Evolutionary conservation across 1,140 invertebrate genomes (phyloP), one percentile per base, ranked within the genome.

Genomic region (Drosophila pachea): DNA sequence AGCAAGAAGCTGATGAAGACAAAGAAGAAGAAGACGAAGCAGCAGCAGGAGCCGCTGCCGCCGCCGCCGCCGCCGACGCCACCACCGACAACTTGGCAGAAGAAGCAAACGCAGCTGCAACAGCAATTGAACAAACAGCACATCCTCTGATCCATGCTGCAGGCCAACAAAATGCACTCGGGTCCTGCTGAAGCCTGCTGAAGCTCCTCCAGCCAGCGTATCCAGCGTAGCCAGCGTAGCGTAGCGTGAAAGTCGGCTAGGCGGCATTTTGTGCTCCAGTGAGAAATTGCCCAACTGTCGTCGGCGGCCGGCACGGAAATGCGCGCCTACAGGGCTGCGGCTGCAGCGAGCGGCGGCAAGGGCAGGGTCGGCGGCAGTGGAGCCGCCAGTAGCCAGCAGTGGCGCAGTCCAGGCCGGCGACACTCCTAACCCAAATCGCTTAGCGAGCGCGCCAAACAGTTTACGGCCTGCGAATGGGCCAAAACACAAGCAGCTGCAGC

Each of bases 361-460:
- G 47, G 12, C 40, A 11, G 14, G 4, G 40, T 43, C 40, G 40
- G 14, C 40, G 40, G 40, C 40, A 22, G 22, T 22, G 22, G 22
- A 22, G 22, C 22, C 22, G 22, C 22, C 11, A 4, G 43, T 16
- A 5, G 47, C 36, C 11, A 6, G 31, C 29, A 7, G 29, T 8
- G n/a, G 36, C 33, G 45, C 11, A 8, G 22, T 33, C 32, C 29
- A 33, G 8, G 49, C 42, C 56, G 54, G 56, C 56, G 75, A 78
- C 78, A 86, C 81, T 76, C 75, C 81, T 84, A 84, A 84, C 81
- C 81, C 82, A 86, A 86, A 86, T 86, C 82, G 81, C 71, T 86
- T 86, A 74, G 81, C 70, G 42, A 86, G 81, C 81, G 81, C 79
- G 81, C 76, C 76, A 78, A 84, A 83, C 78, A 78, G 62, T 84